phyloP scores from a whole-genome alignment of 2,797 vertebrate genomes.

The Loriculus beryllinus region DNA sequence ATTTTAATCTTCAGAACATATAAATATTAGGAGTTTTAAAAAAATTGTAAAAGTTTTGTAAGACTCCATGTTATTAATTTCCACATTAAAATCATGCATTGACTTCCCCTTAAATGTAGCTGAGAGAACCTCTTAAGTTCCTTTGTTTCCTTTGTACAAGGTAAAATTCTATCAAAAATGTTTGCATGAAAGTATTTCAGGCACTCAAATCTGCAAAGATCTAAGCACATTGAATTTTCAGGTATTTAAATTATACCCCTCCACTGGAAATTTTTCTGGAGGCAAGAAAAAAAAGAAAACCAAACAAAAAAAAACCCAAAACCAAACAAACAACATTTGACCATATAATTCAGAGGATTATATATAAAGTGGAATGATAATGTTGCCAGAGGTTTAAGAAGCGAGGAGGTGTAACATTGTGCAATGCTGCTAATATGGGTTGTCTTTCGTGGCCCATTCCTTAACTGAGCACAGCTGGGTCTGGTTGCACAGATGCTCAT shows the following conservation, averaged over 20 bases:
- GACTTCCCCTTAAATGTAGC: not conserved
- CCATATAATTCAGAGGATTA: not conserved
- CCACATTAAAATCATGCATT: not conserved
- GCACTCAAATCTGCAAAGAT: not conserved
- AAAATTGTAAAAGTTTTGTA: not conserved
- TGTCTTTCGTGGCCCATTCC: not conserved
- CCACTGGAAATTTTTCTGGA: not conserved
- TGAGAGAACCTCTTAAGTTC: not conserved
- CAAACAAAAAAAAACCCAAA: not conserved
- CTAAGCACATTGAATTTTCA: not conserved
- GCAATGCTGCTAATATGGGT: not conserved
- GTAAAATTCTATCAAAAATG: not conserved
- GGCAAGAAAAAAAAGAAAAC: not conserved
- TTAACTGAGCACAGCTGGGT: not conserved
- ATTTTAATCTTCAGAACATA: slow-evolving; percentile 37
- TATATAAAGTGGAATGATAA: not conserved
- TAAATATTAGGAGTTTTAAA: slow-evolving; percentile 37
- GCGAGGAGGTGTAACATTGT: not conserved
- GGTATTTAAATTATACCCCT: not conserved
- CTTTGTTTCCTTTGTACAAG: not conserved
- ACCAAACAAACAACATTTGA: not conserved
- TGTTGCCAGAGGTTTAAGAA: not conserved
- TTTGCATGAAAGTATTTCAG: not conserved
- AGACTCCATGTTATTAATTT: not conserved
- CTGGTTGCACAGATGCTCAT: not conserved